phyloP scores from a whole-genome alignment of 2,888 invertebrate species.

The Xestobium rufovillosum region DNA sequence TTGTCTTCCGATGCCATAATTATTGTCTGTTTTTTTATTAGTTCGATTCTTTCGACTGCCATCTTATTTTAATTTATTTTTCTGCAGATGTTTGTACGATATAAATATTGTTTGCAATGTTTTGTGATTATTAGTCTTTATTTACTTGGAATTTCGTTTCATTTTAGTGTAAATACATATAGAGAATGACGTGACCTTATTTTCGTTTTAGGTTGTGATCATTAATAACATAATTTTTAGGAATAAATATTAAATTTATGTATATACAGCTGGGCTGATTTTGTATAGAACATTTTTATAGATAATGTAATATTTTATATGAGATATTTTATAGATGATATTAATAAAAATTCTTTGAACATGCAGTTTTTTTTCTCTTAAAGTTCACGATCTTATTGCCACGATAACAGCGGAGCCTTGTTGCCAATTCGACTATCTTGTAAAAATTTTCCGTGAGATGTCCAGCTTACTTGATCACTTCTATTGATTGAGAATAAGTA shows the following conservation, averaged over 20 bases:
- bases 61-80: conserved; percentile 23
- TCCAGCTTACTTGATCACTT: no score
- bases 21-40: conserved; percentile 17
- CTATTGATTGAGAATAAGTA: no score
- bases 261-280: conserved; percentile 26
- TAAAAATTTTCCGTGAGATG: no score
- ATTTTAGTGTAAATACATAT: no score
- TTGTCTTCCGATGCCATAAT: conserved; percentile 25
- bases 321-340: conserved; percentile 34
- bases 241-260: conserved; percentile 20
- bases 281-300: conserved; percentile 28
- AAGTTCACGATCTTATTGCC: no score
- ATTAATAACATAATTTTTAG: conserved; percentile 24
- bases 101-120: no score
- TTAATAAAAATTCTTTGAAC: conserved; percentile 32
- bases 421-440: no score
- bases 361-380: no score
- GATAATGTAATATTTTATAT: conserved; percentile 36
- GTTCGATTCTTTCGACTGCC: conserved; percentile 20
- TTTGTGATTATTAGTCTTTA: no score
- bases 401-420: no score
- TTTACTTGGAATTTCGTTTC: no score
- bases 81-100: conserved; percentile 15
- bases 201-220: conserved; percentile 28
- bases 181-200: conserved; percentile 11